A percentile compares a stretch with the other conserved stretches of the same genome.
Conservation (phyloP, 1,140 invertebrate species). For the Cyclargus thomasi region DNA sequence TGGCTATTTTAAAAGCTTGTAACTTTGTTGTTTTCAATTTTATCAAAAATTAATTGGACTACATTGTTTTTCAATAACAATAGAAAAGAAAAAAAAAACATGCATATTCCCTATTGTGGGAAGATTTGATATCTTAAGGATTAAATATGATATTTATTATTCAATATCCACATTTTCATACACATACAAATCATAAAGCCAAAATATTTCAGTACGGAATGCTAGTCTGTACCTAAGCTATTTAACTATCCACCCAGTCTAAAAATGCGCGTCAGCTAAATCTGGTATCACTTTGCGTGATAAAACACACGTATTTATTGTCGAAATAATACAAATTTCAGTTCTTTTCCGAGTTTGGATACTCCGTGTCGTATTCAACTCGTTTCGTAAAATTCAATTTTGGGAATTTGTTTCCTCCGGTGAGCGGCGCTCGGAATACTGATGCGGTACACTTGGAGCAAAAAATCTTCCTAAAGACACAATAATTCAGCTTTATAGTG, state of each 20-base stretch:
- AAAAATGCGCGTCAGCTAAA: not conserved
- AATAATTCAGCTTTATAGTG: slow-evolving; percentile 1
- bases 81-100: too few species aligned
- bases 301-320: slow-evolving; percentile 45
- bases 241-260: too few species aligned
- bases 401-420: slow-evolving; percentile 73
- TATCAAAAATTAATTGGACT: too few species aligned
- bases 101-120: too few species aligned
- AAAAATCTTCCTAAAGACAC: slow-evolving; percentile 1
- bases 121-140: too few species aligned
- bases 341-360: slow-evolving; percentile 66
- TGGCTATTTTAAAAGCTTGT: too few species aligned
- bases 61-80: too few species aligned
- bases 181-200: too few species aligned
- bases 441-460: slow-evolving; percentile 36
- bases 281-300: not conserved
- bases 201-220: not conserved
- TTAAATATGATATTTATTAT: too few species aligned
- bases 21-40: too few species aligned
- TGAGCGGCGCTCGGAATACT: slow-evolving; percentile 64
- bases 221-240: not conserved
- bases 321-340: slow-evolving; percentile 67
- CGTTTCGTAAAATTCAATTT: slow-evolving; percentile 75
- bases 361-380: slow-evolving; percentile 71
- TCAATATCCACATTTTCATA: too few species aligned